phyloP scores from a whole-genome alignment of 2,888 invertebrate genomes.

The Globia sparganii region DNA sequence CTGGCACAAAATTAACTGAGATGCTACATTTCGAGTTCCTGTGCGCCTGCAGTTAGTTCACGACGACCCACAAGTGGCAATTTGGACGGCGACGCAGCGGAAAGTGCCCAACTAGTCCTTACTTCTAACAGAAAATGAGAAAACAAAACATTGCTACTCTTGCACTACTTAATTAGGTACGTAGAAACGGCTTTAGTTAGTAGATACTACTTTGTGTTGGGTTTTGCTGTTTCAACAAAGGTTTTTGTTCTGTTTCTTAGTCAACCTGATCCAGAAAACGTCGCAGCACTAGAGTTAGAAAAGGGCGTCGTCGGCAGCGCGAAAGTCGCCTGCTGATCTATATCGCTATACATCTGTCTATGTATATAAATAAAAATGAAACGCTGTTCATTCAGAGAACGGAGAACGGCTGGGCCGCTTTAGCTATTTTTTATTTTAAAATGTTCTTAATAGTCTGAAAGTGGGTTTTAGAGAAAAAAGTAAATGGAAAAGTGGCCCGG shows the following conservation, averaged over 20 bases:
- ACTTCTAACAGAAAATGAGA: constrained; percentile 69
- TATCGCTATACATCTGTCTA: background rate
- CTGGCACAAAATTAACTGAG: constrained; percentile 53
- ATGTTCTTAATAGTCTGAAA: background rate
- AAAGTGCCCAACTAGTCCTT: constrained; percentile 67
- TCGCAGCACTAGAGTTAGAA: background rate
- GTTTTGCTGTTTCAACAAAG: constrained; percentile 13
- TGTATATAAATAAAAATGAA: background rate
- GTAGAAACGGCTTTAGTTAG: constrained; percentile 38
- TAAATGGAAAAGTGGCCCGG: background rate
- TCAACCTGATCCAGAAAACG: constrained; percentile 17
- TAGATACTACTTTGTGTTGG: constrained; percentile 29
- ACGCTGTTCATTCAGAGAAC: background rate
- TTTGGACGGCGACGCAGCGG: constrained; percentile 66
- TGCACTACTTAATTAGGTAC: constrained; percentile 54
- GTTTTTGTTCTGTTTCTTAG: constrained; percentile 28
- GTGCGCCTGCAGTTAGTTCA: constrained; percentile 53
- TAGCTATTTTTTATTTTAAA: too few species aligned
- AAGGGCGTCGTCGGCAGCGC: background rate
- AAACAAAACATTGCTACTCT: constrained; percentile 59
- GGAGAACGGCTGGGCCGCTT: background rate
- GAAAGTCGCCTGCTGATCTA: background rate
- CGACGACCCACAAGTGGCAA: constrained; percentile 71
- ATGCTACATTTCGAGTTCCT: constrained; percentile 57
- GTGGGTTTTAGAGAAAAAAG: background rate